Evolutionary conservation across 1,140 invertebrate species (phyloP), one percentile per base, ranked within the genome.

Genomic region (Drosophila ambigua): DNA sequence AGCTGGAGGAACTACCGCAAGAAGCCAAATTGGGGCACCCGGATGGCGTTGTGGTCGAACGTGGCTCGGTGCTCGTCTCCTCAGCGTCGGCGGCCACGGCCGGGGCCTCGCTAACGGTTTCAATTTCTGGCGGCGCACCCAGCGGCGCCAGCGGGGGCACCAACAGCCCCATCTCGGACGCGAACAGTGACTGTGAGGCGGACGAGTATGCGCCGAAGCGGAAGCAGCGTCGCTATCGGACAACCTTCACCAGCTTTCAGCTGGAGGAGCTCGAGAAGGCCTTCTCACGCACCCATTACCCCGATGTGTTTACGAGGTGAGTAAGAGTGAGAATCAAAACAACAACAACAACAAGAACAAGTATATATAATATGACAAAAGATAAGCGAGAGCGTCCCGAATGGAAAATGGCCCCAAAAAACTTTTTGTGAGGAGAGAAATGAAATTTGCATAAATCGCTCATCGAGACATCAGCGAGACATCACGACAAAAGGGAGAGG

Each of bases 191-290:
- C 55, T 94, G 95, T 1, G 96, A 96, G 57, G 91, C 94, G 60
- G 96, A 97, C 77, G 97, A 97, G 58, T 97, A 96, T 87, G 93
- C 95, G 0, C 97, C 97, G 0, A 98, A 98, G 91, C 93, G 97
- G 72, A 99, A 98, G 90, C 98, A 98, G 87, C 93, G 98, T 2
- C 92, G 98, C 44, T 98, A 98, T 91, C 93, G 98, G 59, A 98
- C 98, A 2, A 98, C 98, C 41, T 98, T 98, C 92, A 98, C 97
- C 6, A 98, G 97, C 83, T 98, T 97, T 91, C 98, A 99, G 92
- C 93, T 99, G 57, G 98, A 99, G 91, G 98, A 99, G 92, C 93
- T 99, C 66, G 98, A 99, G 92, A 99, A 99, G 92, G 98, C 98
- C 0, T 99, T 99, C 92, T 96, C 97, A 0, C 95, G 98, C 80